Percentiles rank a stretch among this genome's conserved stretches.
These are phyloP conservation scores for Lophochroa leadbeateri DNA, from an alignment of 2,113 vertebrate species.

Conservation along the genomic window DNA sequence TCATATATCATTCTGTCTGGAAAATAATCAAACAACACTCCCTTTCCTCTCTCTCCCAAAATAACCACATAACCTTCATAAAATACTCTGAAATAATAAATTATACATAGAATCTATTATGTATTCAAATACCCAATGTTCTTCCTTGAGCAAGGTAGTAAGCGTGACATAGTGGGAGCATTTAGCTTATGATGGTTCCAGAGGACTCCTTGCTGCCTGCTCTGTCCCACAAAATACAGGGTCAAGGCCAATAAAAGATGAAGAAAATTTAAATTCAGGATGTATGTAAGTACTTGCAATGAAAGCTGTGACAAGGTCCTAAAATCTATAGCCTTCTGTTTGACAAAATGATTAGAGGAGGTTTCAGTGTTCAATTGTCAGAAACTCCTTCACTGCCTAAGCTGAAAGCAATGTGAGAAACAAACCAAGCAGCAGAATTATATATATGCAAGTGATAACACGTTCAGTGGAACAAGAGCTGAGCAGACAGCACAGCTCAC, in stretches of 20 bases:
- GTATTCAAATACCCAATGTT: not conserved
- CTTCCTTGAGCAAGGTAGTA: not conserved
- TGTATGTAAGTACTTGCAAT: not conserved
- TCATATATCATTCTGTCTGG: not conserved
- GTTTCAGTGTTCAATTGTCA: not conserved
- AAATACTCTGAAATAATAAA: not conserved
- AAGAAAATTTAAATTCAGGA: not conserved
- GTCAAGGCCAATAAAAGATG: not conserved
- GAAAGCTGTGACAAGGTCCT: not conserved
- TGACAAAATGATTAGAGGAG: not conserved
- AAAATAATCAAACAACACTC: not conserved
- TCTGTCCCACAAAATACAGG: not conserved
- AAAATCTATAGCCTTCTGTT: not conserved
- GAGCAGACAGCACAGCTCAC: not conserved
- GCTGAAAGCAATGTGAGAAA: not conserved
- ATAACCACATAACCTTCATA: not conserved
- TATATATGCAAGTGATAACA: not conserved
- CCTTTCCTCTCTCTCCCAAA: not conserved
- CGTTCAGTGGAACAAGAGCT: fast-evolving
- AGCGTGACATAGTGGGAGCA: fast-evolving
- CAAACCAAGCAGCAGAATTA: not conserved
- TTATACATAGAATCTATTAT: not conserved
- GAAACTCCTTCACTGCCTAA: not conserved
- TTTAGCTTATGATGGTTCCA: not conserved
- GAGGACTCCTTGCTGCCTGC: not conserved